Evolutionary conservation across 64 coral and sea anemone species (phyloP), one percentile per base, ranked within the genome.

Genomic region (Acropora tenuis): DNA sequence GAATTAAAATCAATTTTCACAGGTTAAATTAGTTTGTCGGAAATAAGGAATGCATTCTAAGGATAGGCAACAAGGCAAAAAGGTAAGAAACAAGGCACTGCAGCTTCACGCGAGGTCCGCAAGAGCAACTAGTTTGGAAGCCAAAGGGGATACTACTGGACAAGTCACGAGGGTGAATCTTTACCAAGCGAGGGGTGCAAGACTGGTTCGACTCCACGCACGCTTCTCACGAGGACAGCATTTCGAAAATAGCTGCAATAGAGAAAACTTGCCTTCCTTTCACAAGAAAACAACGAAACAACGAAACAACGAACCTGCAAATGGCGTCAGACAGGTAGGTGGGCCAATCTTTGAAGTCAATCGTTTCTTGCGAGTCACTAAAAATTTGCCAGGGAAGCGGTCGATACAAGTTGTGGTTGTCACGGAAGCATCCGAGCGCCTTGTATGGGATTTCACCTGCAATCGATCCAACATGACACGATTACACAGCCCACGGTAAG

Each of bases 291-390:
- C 30, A 48, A 72, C 78, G 17, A 88, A 20, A 47, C 30, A 48
- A 72, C 78, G 17, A 88, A 98, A 30, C 47, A 45, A 72, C 78
- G 17, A 88, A 96, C 97, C 91, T 96, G 84, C 97, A 99, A 82
- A 99, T 99, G n/a, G 73, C 82, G 20, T 99, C 97, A 43, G 97
- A 99, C 2, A 99, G 73, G 87, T 96, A 99, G 46, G 77, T 78
- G 1, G 90, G 86, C 97, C 97, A 99, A 73, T 96, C 84, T 60
- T 99, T 87, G 43, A 90, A 89, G 43, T 87, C 77, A 5, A 93
- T 86, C 2, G 87, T 87, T 59, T 99, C 92, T 73, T 96, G 78
- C 11, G 74, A 88, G 61, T 99, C 97, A 47, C 92, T 94, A 20
- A 99, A 99, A 20, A 99, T 79, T 83, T 96, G 89, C 16, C 88